A percentile compares a stretch with the other conserved stretches of the same genome.
These are phyloP conservation scores for Esox niger DNA, from an alignment of 2,113 vertebrate genomes.

Conservation along the genomic window DNA sequence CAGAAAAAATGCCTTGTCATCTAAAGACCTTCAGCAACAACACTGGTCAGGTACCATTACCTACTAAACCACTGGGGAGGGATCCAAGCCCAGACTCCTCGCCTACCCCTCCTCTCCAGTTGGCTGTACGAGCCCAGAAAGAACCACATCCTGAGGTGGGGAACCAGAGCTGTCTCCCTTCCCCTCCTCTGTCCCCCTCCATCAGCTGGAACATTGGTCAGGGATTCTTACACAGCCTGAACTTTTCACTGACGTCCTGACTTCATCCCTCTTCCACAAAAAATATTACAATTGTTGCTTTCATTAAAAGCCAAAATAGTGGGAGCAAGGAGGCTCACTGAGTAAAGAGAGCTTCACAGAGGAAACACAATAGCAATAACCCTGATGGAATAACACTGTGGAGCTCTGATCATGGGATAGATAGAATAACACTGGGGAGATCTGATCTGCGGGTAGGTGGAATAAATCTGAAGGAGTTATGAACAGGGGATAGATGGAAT, in stretches of 20 bases:
- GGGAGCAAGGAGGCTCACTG: constrained; percentile 50
- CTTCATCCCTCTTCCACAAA: constrained; percentile 66
- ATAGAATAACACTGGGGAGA: constrained; percentile 29
- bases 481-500: too few relatives aligned
- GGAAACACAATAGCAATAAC: constrained; percentile 62
- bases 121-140: constrained; percentile 65
- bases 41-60: constrained; percentile 69
- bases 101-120: constrained; percentile 52
- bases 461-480: too few relatives aligned
- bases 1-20: constrained; percentile 69
- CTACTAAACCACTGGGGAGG: constrained; percentile 61
- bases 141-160: constrained; percentile 77
- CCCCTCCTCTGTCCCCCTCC: constrained; percentile 59
- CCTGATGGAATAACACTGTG: constrained; percentile 54
- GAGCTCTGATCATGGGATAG: constrained; percentile 63
- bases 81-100: constrained; percentile 66
- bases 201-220: constrained; percentile 75
- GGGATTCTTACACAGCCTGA: constrained; percentile 72
- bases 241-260: constrained; percentile 75
- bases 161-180: constrained; percentile 68
- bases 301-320: constrained; percentile 68
- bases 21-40: constrained; percentile 55
- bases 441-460: too few relatives aligned
- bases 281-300: constrained; percentile 77
- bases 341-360: constrained; percentile 42